Conservation (phyloP, 2,113 vertebrate species). For the Chaetorhynchus papuensis region DNA sequence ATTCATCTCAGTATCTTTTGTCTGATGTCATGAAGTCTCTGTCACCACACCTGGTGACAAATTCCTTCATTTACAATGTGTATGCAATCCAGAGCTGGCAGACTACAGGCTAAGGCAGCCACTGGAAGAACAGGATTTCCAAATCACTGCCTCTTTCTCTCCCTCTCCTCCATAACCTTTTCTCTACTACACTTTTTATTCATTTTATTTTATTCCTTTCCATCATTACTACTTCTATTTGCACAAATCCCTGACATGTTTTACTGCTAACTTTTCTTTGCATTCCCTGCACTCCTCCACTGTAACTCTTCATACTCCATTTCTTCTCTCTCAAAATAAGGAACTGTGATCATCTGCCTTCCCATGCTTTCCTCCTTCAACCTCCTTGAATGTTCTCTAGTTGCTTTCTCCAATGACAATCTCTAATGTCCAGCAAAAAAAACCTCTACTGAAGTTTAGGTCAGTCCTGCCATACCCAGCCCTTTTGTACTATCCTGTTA, state of each 20-base stretch:
- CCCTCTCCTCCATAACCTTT: neutral
- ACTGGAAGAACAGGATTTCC: neutral
- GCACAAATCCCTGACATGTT: neutral
- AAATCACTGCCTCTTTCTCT: neutral
- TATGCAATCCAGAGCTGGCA: neutral
- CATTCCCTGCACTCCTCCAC: neutral
- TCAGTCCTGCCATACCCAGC: neutral
- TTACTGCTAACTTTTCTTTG: neutral
- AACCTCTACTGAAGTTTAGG: neutral
- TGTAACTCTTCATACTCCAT: neutral
- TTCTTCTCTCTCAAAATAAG: neutral
- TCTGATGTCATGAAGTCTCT: neutral
- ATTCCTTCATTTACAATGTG: neutral
- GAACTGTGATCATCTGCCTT: neutral
- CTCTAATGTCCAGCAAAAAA: neutral
- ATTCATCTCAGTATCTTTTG: constrained; percentile 26
- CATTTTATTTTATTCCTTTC: neutral
- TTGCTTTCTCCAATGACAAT: neutral
- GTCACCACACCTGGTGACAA: neutral
- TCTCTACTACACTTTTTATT: neutral
- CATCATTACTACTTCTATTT: neutral
- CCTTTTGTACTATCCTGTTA: neutral
- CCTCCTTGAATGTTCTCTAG: neutral
- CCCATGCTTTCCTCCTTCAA: neutral
- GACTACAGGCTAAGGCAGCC: neutral